phyloP scores from a whole-genome alignment of 2,113 vertebrate genomes.

The Taxidea taxus region DNA sequence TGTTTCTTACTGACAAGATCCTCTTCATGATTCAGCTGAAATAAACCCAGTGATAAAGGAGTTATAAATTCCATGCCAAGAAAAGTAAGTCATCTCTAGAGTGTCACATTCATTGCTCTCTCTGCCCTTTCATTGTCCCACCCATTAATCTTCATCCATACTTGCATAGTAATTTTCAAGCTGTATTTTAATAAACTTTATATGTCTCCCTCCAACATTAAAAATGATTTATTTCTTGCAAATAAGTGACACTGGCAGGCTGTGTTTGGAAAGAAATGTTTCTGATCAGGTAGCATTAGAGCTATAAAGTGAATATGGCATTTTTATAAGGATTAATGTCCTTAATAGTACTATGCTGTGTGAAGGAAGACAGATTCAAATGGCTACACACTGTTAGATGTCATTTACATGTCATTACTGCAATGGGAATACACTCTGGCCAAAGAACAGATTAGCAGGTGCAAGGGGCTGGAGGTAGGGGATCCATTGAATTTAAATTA shows the following conservation, averaged over 20 bases:
- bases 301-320: not conserved
- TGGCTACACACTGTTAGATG: not conserved
- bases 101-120: not conserved
- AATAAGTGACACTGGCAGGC: not conserved
- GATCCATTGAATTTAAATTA: not conserved
- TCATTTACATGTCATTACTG: not conserved
- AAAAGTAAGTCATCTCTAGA: not conserved
- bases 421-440: not conserved
- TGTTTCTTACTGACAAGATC: not conserved
- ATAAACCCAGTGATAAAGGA: not conserved
- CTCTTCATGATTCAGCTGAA: not conserved
- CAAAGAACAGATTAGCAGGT: not conserved
- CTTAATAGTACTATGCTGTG: not conserved
- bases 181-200: conserved; percentile 30
- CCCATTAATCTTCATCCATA: not conserved
- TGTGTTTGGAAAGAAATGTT: conserved; percentile 4
- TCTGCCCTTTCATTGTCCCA: not conserved
- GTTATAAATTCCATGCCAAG: not conserved
- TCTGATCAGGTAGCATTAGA: not conserved
- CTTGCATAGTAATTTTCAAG: not conserved
- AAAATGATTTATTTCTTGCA: conserved; percentile 25
- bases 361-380: not conserved
- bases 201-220: not conserved
- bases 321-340: conserved; percentile 12
- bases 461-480: not conserved